Percentiles rank a stretch among this genome's conserved stretches.
Conservation (phyloP, 2,888 invertebrate genomes). For the Cotesia congregata region DNA sequence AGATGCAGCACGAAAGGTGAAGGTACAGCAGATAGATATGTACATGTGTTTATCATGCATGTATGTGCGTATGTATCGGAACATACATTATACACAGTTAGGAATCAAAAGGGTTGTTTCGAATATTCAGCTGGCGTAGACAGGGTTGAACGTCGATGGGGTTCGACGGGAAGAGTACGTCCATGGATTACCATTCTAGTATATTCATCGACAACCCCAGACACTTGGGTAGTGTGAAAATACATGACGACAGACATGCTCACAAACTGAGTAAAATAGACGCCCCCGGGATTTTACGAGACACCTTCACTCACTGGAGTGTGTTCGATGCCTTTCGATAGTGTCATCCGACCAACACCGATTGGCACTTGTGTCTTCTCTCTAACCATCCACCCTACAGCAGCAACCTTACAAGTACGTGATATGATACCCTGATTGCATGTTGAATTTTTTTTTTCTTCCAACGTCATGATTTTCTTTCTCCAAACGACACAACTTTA, state of each 20-base stretch:
- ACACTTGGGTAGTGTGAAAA: constrained; percentile 26
- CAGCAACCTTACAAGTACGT: background rate
- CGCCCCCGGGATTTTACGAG: constrained; percentile 42
- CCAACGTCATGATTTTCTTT: background rate
- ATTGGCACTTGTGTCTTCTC: constrained; percentile 46
- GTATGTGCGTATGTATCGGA: too few species aligned
- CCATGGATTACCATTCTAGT: constrained; percentile 12
- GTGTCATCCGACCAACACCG: constrained; percentile 50
- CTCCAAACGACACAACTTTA: background rate
- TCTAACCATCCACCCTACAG: constrained; percentile 30
- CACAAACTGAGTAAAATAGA: constrained; percentile 29
- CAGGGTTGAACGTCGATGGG: constrained; percentile 54
- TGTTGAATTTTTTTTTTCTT: constrained; percentile 7
- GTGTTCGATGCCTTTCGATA: constrained; percentile 56
- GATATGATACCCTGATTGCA: background rate
- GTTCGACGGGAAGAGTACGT: constrained; percentile 49
- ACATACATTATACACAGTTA: background rate
- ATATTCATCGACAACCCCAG: constrained; percentile 19
- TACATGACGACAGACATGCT: constrained; percentile 28
- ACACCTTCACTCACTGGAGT: constrained; percentile 35
- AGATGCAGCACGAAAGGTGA: constrained; percentile 62
- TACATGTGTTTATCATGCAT: background rate
- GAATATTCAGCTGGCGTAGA: constrained; percentile 61
- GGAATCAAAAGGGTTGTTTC: constrained; percentile 60
- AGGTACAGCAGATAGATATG: constrained; percentile 34